phyloP scores from a whole-genome alignment of 2,797 vertebrate genomes.

The Salmo trutta region DNA sequence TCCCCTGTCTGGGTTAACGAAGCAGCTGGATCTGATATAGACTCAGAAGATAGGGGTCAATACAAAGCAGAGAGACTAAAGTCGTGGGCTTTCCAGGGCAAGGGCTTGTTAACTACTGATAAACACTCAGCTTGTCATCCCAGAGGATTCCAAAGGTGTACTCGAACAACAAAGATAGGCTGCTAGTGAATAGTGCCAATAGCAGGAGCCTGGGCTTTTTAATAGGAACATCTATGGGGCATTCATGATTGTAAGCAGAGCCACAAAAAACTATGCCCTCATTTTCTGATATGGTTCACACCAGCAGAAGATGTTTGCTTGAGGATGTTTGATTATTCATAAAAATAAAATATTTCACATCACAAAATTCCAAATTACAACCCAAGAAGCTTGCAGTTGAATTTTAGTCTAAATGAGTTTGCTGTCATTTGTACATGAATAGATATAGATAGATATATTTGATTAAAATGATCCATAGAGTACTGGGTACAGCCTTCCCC shows the following conservation, averaged over 20 bases:
- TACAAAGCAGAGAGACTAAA: conserved; percentile 46
- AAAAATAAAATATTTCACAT: not conserved
- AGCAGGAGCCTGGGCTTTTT: not conserved
- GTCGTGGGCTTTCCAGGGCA: conserved; percentile 14
- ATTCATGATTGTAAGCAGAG: not conserved
- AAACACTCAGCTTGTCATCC: conserved; percentile 31
- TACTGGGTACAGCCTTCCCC: conserved; percentile 29
- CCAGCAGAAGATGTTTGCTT: not conserved
- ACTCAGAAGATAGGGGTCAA: conserved; percentile 28
- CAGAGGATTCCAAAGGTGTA: not conserved
- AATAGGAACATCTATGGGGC: not conserved
- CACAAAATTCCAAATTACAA: not conserved
- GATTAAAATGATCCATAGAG: conserved; percentile 4
- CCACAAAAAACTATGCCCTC: not conserved
- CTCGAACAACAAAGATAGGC: conserved; percentile 14
- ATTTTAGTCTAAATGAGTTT: not conserved
- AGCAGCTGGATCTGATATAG: conserved; percentile 33
- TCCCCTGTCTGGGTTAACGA: conserved; percentile 32
- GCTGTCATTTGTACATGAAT: not conserved
- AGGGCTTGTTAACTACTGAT: conserved; percentile 37
- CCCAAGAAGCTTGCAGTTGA: too few species aligned
- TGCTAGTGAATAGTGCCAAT: not conserved
- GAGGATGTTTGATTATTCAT: not conserved
- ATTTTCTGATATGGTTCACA: not conserved
- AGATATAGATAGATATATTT: not conserved